Evolutionary conservation across 35 echinoderm and acorn worm genomes (phyloP).

Genomic region (Ophiothrix spiculata): DNA sequence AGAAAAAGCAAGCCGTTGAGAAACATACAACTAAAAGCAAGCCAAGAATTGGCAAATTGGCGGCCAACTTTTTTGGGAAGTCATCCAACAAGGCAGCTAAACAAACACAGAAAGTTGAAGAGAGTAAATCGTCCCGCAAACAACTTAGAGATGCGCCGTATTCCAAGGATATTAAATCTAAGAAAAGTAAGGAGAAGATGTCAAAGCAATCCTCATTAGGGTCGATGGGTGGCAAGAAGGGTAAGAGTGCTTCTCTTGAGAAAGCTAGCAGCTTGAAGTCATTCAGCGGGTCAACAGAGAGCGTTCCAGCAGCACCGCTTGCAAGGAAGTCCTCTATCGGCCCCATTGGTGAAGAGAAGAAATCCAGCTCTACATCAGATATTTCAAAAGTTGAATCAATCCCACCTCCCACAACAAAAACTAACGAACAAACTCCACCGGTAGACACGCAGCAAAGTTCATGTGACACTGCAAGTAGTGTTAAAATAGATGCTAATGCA

Average conservation of each 20-base stretch:
- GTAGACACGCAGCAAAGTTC: neutral
- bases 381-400: neutral
- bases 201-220: neutral
- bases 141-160: neutral
- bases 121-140: neutral
- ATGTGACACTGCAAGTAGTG: neutral
- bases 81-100: neutral
- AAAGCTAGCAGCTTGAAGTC: neutral
- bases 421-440: too few relatives aligned
- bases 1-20: neutral
- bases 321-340: neutral
- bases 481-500: neutral
- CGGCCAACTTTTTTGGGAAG: neutral
- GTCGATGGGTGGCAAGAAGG: neutral
- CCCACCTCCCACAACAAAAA: neutral
- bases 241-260: neutral
- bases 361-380: neutral
- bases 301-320: neutral
- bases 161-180: neutral
- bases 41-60: neutral
- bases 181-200: neutral
- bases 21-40: neutral
- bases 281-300: neutral
- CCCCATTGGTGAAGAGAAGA: neutral
- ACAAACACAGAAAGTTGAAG: neutral